Percentiles rank a stretch among this genome's conserved stretches.
Conservation (phyloP, 2,113 vertebrate genomes). For the Phalacrocorax carbo region DNA sequence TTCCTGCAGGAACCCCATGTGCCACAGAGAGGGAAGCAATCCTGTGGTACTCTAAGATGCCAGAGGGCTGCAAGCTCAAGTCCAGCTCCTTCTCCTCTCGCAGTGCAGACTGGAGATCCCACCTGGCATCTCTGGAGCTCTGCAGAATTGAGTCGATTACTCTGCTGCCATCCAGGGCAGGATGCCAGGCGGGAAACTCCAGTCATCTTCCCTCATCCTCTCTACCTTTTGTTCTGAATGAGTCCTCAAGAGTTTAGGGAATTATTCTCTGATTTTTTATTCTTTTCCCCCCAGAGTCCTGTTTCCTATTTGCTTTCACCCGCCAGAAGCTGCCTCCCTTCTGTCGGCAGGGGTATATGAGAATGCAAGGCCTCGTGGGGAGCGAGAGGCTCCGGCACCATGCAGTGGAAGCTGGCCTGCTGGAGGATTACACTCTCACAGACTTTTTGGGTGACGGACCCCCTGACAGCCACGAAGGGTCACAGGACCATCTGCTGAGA, state of each 20-base stretch:
- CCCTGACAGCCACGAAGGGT: neutral
- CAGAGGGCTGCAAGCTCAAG: neutral
- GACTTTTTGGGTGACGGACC: neutral
- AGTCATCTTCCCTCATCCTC: neutral
- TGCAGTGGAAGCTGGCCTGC: slow-evolving; percentile 46
- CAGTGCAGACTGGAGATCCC: neutral
- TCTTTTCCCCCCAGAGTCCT: slow-evolving; percentile 80
- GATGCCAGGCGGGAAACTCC: neutral
- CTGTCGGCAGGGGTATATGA: slow-evolving; percentile 87
- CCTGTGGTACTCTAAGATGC: neutral
- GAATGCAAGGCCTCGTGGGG: slow-evolving; percentile 77
- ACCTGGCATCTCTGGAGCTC: neutral
- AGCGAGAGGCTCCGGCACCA: slow-evolving; percentile 61
- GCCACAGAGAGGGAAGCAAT: neutral
- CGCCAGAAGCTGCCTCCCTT: slow-evolving; percentile 84
- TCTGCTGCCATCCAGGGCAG: neutral
- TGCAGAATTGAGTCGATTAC: neutral
- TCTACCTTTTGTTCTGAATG: neutral
- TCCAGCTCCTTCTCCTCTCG: neutral
- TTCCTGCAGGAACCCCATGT: neutral
- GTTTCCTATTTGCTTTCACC: slow-evolving; percentile 88
- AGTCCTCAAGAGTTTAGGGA: neutral
- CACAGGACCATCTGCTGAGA: slow-evolving; percentile 20
- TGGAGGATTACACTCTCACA: neutral
- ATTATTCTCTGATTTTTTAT: neutral